These are phyloP conservation scores for Lutraria lutraria DNA, from an alignment of 2,888 invertebrate species.

Conservation along the genomic window DNA sequence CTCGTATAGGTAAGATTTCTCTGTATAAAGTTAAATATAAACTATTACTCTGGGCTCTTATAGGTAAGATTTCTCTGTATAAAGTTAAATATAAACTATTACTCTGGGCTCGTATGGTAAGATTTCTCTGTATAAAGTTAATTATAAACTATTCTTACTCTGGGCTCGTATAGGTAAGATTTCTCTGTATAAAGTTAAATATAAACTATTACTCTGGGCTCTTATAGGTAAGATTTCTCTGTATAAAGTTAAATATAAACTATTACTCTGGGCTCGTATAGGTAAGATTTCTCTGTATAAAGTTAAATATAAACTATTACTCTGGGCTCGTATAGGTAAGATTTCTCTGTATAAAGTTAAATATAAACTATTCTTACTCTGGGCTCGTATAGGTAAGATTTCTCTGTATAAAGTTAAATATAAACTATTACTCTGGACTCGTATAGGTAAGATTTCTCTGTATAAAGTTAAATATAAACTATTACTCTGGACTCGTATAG, in stretches of 20 bases:
- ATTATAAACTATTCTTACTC: conserved; percentile 56
- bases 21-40: conserved; percentile 91
- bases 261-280: conserved; percentile 89
- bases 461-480: conserved; percentile 89
- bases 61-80: conserved; percentile 95
- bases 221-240: conserved; percentile 94
- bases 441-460: conserved; percentile 95
- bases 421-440: conserved; percentile 68
- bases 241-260: conserved; percentile 90
- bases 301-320: conserved; percentile 85
- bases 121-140: conserved; percentile 94
- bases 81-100: conserved; percentile 87
- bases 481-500: conserved; percentile 89
- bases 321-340: conserved; percentile 91
- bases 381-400: conserved; percentile 92
- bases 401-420: conserved; percentile 93
- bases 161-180: conserved; percentile 92
- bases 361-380: conserved; percentile 59
- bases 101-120: conserved; percentile 90
- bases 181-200: conserved; percentile 93
- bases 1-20: conserved; percentile 93
- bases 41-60: conserved; percentile 88
- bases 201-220: conserved; percentile 67
- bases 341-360: conserved; percentile 93
- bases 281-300: conserved; percentile 95